These are phyloP conservation scores for Amphiprion ocellaris DNA, from an alignment of 2,113 vertebrate genomes.

Conservation along the genomic window DNA sequence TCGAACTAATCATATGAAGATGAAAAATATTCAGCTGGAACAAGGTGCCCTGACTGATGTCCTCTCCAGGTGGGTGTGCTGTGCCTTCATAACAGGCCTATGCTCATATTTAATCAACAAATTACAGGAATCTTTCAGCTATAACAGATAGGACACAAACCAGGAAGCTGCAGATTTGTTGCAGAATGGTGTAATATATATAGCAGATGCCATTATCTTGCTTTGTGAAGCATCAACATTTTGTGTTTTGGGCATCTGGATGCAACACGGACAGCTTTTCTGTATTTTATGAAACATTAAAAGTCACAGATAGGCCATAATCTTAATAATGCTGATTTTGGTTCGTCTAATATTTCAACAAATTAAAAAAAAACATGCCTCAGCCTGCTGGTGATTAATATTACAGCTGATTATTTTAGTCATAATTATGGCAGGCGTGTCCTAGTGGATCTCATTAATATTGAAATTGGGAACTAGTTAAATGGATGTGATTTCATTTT, in stretches of 20 bases:
- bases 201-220: background rate
- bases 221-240: background rate
- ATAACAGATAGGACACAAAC: background rate
- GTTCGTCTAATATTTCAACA: too few relatives aligned
- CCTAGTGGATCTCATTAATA: constrained; percentile 31
- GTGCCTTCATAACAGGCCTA: constrained; percentile 26
- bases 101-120: background rate
- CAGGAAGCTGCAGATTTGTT: background rate
- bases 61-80: constrained; percentile 44
- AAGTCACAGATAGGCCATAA: background rate
- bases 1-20: background rate
- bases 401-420: background rate
- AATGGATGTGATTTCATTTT: constrained; percentile 70
- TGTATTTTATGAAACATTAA: background rate
- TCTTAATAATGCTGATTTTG: background rate
- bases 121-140: constrained; percentile 11
- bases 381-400: too few relatives aligned
- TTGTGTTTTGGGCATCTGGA: background rate
- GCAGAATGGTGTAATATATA: background rate
- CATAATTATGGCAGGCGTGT: background rate
- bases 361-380: too few relatives aligned
- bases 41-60: constrained; percentile 5
- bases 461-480: constrained; percentile 73
- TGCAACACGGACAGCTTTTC: background rate
- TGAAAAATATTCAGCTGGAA: background rate